These are phyloP conservation scores for Dendrolimus punctatus DNA, from an alignment of 1,140 invertebrate species.

Conservation along the genomic window DNA sequence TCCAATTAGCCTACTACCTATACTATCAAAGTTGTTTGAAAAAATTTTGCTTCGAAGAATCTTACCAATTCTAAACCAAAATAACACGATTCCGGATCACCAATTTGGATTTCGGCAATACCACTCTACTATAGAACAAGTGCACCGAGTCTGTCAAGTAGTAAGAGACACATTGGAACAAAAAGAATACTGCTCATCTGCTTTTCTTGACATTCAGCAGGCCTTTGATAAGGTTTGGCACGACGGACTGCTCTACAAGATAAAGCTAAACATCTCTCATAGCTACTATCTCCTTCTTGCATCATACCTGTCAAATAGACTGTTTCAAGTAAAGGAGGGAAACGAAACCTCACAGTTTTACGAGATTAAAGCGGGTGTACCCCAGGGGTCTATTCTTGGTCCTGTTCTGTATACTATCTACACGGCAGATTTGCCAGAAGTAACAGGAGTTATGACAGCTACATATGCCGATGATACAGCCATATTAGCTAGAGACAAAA, in stretches of 20 bases:
- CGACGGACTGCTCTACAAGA: constrained; percentile 35
- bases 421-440: constrained; percentile 5
- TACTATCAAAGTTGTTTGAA: neutral
- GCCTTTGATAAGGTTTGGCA: constrained; percentile 37
- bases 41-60: neutral
- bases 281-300: neutral
- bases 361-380: constrained; percentile 1
- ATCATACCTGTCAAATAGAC: neutral
- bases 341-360: neutral
- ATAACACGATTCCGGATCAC: neutral
- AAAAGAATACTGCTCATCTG: constrained; percentile 33
- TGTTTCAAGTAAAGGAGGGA: constrained; percentile 1
- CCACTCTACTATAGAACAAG: neutral
- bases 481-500: no score
- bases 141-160: constrained; percentile 16
- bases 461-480: no score
- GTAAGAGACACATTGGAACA: constrained; percentile 17
- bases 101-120: constrained; percentile 2
- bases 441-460: no score
- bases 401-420: constrained; percentile 3
- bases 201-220: constrained; percentile 36
- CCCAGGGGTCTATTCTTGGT: constrained; percentile 2
- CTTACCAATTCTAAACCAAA: neutral
- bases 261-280: constrained; percentile 9
- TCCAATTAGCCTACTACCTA: constrained; percentile 2